Evolutionary conservation across 2,888 invertebrate species (phyloP).

Genomic region (Mactromeris polynyma): DNA sequence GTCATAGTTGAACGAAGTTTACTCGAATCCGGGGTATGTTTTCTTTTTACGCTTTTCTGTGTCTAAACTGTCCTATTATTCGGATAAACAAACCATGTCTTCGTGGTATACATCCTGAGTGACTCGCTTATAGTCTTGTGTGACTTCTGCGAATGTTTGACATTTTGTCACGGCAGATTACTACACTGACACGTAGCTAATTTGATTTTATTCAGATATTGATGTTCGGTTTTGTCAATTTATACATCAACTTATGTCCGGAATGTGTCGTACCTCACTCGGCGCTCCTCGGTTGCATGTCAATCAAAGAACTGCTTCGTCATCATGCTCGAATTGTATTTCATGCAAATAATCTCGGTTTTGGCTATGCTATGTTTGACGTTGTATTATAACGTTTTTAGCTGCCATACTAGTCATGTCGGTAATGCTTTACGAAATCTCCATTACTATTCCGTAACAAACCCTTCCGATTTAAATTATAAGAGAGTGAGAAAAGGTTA

Average conservation of each 20-base stretch:
- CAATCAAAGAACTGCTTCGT: no score
- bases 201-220: background rate
- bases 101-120: background rate
- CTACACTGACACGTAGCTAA: background rate
- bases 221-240: background rate
- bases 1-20: background rate
- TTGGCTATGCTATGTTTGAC: no score
- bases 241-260: slow-evolving; percentile 95
- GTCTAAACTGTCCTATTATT: slow-evolving; percentile 10
- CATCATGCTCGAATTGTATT: no score
- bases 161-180: background rate
- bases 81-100: background rate
- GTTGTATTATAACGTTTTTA: no score
- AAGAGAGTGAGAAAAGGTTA: no score
- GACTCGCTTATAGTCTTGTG: background rate
- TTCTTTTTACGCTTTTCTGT: slow-evolving; percentile 3
- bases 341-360: no score
- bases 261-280: slow-evolving; percentile 87
- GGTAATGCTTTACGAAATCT: no score
- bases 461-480: no score
- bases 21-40: background rate
- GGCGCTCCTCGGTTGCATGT: no score
- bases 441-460: no score
- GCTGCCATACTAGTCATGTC: no score
- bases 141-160: background rate